phyloP scores from a whole-genome alignment of 64 coral and sea anemone species.

The Hydrozoanthus tunicans region DNA sequence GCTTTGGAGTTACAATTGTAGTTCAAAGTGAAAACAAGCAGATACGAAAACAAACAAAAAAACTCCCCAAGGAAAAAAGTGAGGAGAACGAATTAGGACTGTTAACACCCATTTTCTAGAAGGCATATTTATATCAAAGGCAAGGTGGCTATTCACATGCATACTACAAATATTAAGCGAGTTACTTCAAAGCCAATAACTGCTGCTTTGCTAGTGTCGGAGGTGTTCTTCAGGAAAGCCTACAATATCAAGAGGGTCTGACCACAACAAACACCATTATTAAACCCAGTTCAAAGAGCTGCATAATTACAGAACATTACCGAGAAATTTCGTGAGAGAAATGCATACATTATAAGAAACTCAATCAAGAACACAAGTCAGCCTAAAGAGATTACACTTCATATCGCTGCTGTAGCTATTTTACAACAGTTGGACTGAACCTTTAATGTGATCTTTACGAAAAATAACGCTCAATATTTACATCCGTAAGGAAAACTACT shows the following conservation, averaged over 20 bases:
- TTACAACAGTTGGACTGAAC: no score
- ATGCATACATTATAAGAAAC: not conserved
- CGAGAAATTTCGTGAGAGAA: not conserved
- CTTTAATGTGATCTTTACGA: not conserved
- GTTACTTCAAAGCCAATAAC: not conserved
- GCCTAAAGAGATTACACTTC: not conserved
- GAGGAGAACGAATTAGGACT: not conserved
- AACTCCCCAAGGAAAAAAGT: not conserved
- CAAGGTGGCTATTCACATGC: not conserved
- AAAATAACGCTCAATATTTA: not conserved
- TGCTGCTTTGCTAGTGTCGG: not conserved
- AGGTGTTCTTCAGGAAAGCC: not conserved
- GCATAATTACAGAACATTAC: not conserved
- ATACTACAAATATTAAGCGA: not conserved
- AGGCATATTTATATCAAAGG: not conserved
- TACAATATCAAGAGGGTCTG: not conserved
- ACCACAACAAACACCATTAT: not conserved
- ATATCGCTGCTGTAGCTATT: not conserved
- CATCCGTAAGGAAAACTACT: not conserved
- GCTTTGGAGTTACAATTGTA: not conserved
- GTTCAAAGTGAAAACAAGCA: not conserved
- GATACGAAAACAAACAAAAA: not conserved
- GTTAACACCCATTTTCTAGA: not conserved
- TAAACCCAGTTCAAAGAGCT: not conserved
- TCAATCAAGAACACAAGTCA: not conserved